These are phyloP conservation scores for Pecten maximus DNA, from an alignment of 2,888 invertebrate species.

Conservation along the genomic window DNA sequence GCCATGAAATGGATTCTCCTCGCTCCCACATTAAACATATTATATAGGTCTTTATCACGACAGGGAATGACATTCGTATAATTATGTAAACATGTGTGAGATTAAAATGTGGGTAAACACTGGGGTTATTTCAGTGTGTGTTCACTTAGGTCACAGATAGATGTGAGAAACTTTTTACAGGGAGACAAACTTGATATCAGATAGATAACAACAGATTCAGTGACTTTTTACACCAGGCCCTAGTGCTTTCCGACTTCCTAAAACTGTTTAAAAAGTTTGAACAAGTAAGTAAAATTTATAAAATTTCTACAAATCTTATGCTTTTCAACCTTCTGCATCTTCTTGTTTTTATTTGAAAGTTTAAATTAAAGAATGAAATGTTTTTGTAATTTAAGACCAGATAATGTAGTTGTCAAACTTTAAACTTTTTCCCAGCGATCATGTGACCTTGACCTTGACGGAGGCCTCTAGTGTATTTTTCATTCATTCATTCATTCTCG, in stretches of 20 bases:
- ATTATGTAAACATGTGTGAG: constrained; percentile 19
- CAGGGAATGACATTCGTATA: neutral
- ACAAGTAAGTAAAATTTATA: neutral
- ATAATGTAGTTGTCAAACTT: neutral
- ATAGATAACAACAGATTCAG: neutral
- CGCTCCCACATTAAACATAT: neutral
- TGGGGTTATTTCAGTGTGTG: neutral
- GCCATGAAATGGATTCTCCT: neutral
- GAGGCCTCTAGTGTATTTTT: neutral
- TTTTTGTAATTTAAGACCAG: neutral
- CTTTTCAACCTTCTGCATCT: no score
- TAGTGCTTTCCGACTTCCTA: neutral
- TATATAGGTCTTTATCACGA: neutral
- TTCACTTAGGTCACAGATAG: neutral
- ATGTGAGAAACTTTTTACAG: neutral
- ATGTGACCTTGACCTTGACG: neutral
- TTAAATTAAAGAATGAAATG: no score
- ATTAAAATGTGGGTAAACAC: constrained; percentile 9
- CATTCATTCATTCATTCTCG: constrained; percentile 15
- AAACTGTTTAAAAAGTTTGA: neutral
- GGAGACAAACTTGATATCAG: neutral
- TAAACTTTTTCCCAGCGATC: neutral
- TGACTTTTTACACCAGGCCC: neutral
- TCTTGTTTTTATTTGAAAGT: no score
- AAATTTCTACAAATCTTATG: neutral